Conservation (phyloP, 2,113 vertebrate genomes). For the Plectropomus leopardus region DNA sequence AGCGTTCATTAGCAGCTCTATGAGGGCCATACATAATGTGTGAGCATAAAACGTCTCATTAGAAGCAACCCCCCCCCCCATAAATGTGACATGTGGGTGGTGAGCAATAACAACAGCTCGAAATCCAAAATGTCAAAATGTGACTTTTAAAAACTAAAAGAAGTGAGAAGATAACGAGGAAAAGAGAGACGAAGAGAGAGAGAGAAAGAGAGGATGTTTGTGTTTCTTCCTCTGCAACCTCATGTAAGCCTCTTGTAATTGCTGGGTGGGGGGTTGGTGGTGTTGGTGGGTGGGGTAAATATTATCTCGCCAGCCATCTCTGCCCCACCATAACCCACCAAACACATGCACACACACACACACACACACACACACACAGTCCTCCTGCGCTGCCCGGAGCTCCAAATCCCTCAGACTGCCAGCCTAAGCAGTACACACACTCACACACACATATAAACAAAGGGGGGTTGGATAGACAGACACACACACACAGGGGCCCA, state of each 20-base stretch:
- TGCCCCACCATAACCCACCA: conserved; percentile 61
- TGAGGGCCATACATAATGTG: conserved; percentile 31
- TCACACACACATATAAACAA: conserved; percentile 69
- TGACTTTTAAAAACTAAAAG: conserved; percentile 31
- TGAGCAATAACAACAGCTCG: conserved; percentile 25
- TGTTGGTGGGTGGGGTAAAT: conserved; percentile 62
- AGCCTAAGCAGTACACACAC: conserved; percentile 81
- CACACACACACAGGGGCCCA: conserved; percentile 2
- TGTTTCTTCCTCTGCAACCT: conserved; percentile 66
- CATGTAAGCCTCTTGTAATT: conserved; percentile 77
- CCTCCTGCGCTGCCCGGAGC: conserved; percentile 40
- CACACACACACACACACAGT: conserved; percentile 21
- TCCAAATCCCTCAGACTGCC: conserved; percentile 85
- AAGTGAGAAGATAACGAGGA: background rate
- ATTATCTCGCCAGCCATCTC: conserved; percentile 83
- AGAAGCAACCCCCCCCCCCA: conserved; percentile 6
- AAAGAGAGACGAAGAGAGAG: background rate
- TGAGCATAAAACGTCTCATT: conserved; percentile 60
- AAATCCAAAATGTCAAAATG: conserved; percentile 43
- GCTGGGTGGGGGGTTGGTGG: conserved; percentile 51
- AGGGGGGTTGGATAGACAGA: conserved; percentile 72
- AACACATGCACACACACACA: background rate
- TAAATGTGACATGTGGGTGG: conserved; percentile 24
- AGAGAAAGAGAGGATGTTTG: conserved; percentile 60
- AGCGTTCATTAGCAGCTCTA: conserved; percentile 47